Evolutionary conservation across 2,888 invertebrate species (phyloP).

Genomic region (Ormyrus nitidulus): DNA sequence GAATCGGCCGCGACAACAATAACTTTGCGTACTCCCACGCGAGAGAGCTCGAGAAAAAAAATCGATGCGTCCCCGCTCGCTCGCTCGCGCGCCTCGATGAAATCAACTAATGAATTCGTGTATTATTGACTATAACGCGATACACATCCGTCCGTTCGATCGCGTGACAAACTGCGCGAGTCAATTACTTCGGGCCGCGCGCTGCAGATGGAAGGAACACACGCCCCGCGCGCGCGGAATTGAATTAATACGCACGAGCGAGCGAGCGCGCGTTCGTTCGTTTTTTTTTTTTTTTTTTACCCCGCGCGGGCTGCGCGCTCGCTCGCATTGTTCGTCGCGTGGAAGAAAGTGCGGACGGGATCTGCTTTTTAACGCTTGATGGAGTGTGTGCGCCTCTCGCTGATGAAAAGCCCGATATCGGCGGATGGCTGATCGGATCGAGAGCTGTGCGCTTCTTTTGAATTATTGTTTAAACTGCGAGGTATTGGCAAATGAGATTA

Average conservation of each 20-base stretch:
- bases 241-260: background rate
- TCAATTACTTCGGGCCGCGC: constrained; percentile 47
- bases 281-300: no score
- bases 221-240: background rate
- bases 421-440: no score
- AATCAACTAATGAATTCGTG: constrained; percentile 42
- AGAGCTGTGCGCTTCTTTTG: no score
- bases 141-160: background rate
- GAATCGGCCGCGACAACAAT: background rate
- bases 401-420: no score
- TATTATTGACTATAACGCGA: constrained; percentile 16
- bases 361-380: no score
- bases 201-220: constrained; percentile 15
- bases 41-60: background rate
- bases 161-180: constrained; percentile 40
- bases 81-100: constrained; percentile 13
- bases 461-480: no score
- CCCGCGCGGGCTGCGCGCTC: no score
- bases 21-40: background rate
- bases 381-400: no score
- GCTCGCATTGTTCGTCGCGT: no score
- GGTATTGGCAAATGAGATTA: no score
- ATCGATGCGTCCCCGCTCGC: background rate
- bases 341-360: no score
- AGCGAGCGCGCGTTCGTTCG: no score